phyloP scores from a whole-genome alignment of 2,113 vertebrate genomes.

The Bothrops jararaca region DNA sequence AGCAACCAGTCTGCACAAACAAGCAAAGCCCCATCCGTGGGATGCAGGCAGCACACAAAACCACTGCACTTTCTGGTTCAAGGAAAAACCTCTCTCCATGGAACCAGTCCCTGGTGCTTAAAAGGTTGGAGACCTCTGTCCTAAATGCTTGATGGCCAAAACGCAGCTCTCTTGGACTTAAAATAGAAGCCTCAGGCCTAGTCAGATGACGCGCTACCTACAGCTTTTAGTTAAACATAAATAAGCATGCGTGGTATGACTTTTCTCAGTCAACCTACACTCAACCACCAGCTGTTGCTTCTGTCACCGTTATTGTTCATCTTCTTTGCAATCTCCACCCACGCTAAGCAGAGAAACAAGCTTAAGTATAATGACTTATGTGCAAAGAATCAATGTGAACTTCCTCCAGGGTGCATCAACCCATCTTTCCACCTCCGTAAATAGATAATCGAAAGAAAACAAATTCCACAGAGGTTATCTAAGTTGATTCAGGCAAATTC shows the following conservation, averaged over 20 bases:
- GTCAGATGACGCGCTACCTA: neutral
- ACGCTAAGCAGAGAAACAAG: neutral
- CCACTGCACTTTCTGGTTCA: too few relatives aligned
- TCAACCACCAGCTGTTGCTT: neutral
- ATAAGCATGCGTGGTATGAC: neutral
- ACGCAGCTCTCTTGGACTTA: neutral
- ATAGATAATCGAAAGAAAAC: slow-evolving; percentile 7
- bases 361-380: neutral
- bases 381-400: neutral
- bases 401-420: neutral
- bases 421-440: slow-evolving; percentile 7
- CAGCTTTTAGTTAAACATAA: neutral
- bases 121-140: too few relatives aligned
- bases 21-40: too few relatives aligned
- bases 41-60: too few relatives aligned
- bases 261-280: neutral
- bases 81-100: too few relatives aligned
- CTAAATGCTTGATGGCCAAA: neutral
- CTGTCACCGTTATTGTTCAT: neutral
- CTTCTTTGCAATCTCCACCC: neutral
- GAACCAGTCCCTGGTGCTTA: too few relatives aligned
- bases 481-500: neutral
- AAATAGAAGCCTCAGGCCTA: neutral
- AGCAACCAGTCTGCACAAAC: too few relatives aligned
- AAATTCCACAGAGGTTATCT: neutral